Evolutionary conservation across 2,797 vertebrate species (phyloP), one percentile per base, ranked within the genome.

Genomic region (Anableps anableps): DNA sequence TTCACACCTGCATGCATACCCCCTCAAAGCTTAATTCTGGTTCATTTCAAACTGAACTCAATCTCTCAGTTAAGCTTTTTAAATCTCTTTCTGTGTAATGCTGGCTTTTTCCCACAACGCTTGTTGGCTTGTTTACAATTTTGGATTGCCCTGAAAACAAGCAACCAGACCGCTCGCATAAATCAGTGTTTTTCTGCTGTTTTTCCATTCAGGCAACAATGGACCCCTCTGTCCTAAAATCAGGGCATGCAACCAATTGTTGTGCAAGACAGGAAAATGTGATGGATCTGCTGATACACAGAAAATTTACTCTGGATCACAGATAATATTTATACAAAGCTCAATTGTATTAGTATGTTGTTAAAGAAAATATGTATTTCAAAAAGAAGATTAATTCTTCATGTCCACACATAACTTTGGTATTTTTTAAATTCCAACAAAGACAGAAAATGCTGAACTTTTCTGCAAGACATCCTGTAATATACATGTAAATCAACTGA

Each of bases 211-310:
- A 85, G 80, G 86, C 83, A 93, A 96, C 94, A 96, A 94, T 89
- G 91, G 87, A n/a, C 36, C 80, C 88, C 84, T 95, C 91, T 95
- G 94, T 95, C 86, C 79, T 83, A 29, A 86, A 93, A 90, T 85
- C 85, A 84, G 91, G 91, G 84, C 83, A 89, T 81, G 85, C 89
- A 80, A 88, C 78, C 82, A 74, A 58, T 80, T 71, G 78, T 96
- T 96, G 94, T 89, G 83, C 80, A 95, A 96, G 88, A 89, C 55
- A 85, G 77, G 87, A 88, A 93, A 93, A 94, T 93, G 92, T 88
- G 92, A 95, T 90, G 92, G 87, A 91, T 93, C 94, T 93, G 89
- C 92, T 94, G 94, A 95, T 94, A 89, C 86, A 91, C 80, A 91
- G 89, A n/a, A n/a, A 92, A 93, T 91, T 91, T 89, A 76, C 86